These are phyloP conservation scores for Nomada fabriciana DNA, from an alignment of 2,888 invertebrate genomes.

Conservation along the genomic window DNA sequence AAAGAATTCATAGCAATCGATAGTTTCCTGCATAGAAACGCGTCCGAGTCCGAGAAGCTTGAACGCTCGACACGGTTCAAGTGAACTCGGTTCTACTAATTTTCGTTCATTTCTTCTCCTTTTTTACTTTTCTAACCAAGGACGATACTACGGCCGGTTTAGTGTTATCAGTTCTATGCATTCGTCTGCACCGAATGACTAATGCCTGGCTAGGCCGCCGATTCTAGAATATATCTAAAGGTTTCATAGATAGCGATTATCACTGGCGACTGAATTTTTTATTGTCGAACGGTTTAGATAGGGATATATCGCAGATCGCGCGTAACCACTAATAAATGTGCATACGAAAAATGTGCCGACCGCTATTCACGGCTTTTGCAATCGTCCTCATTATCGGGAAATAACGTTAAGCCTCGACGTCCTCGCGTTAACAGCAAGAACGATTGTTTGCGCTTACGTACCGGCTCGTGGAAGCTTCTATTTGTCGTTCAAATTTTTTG, in stretches of 20 bases:
- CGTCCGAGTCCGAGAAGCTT: neutral
- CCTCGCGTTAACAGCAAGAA: neutral
- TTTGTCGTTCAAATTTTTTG: conserved; percentile 4
- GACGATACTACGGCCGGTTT: neutral
- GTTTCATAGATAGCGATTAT: conserved; percentile 71
- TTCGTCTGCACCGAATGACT: neutral
- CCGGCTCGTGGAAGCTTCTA: neutral
- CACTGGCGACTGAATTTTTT: conserved; percentile 60
- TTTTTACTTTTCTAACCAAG: neutral
- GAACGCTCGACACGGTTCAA: neutral
- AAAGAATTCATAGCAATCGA: conserved; percentile 43
- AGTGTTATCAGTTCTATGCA: neutral
- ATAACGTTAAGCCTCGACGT: conserved; percentile 4
- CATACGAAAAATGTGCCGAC: conserved; percentile 33
- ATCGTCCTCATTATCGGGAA: conserved; percentile 30
- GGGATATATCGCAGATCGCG: conserved; percentile 27
- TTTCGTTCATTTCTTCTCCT: too few species aligned
- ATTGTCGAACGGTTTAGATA: conserved; percentile 60
- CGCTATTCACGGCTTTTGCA: conserved; percentile 13
- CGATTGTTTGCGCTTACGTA: conserved; percentile 12
- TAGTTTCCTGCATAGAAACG: conserved; percentile 11
- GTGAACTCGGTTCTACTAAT: neutral
- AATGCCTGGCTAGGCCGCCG: conserved; percentile 31
- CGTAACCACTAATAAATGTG: conserved; percentile 41
- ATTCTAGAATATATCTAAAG: conserved; percentile 69